Evolutionary conservation across 2,797 vertebrate species (phyloP).

Genomic region (Emys orbicularis): DNA sequence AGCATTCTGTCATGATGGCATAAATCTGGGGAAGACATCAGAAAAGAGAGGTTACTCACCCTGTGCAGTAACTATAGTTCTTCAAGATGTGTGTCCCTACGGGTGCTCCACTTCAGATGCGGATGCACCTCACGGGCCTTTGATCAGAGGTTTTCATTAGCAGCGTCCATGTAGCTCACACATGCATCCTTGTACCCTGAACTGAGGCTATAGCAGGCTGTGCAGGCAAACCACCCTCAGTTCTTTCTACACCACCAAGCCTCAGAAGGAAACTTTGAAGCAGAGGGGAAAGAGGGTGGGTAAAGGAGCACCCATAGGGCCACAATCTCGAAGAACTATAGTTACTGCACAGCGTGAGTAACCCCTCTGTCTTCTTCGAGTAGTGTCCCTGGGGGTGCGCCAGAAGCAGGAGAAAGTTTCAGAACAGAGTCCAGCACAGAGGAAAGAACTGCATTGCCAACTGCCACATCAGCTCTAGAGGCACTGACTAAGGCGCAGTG

Average conservation of each 20-base stretch:
- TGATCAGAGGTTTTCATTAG: not conserved
- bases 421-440: too few species aligned
- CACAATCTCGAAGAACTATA: too few species aligned
- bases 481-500: too few species aligned
- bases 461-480: too few species aligned
- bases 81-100: not conserved
- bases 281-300: not conserved
- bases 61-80: not conserved
- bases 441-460: too few species aligned
- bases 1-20: conserved; percentile 92
- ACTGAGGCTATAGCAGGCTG: not conserved
- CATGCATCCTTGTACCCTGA: not conserved
- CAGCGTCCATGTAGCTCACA: not conserved
- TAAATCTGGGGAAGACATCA: conserved; percentile 86
- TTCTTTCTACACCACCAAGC: not conserved
- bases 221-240: not conserved
- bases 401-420: too few species aligned
- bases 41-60: conserved; percentile 6
- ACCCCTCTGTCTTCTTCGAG: too few species aligned
- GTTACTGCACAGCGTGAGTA: too few species aligned
- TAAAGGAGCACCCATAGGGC: too few species aligned
- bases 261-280: not conserved
- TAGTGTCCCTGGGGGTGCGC: too few species aligned
- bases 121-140: not conserved
- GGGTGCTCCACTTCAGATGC: not conserved